Conservation (phyloP, 92 coral and sea anemone species). For the Zoanthus sociatus region DNA sequence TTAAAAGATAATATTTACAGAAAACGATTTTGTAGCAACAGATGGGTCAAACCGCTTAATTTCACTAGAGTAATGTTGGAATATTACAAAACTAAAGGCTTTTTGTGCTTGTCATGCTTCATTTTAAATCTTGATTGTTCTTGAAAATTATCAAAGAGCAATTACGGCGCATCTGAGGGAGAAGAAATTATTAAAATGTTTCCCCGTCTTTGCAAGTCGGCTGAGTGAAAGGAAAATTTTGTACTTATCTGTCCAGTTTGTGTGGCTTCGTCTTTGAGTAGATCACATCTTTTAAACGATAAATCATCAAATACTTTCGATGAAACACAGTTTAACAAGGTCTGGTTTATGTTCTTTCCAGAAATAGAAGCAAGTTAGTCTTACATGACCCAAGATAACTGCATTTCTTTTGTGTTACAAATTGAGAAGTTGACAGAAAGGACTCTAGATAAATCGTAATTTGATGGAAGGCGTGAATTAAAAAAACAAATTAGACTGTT, state of each 20-base stretch:
- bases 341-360: slow-evolving; percentile 19
- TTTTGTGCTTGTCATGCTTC: no score
- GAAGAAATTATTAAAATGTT: neutral
- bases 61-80: neutral
- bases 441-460: neutral
- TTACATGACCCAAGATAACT: slow-evolving; percentile 33
- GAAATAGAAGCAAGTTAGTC: slow-evolving; percentile 4
- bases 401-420: neutral
- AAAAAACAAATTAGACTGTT: neutral
- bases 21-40: neutral
- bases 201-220: neutral
- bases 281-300: slow-evolving; percentile 12
- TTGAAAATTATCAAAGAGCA: neutral
- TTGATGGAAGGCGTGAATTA: neutral
- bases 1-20: slow-evolving; percentile 18
- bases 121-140: neutral
- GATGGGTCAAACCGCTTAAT: neutral
- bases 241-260: neutral
- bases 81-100: no score
- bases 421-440: slow-evolving; percentile 7
- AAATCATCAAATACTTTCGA: slow-evolving; percentile 42
- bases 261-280: neutral
- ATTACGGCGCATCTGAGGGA: neutral
- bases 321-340: slow-evolving; percentile 28
- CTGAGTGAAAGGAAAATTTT: neutral